Evolutionary conservation across 2,113 vertebrate genomes (phyloP), one percentile per base, ranked within the genome.

Genomic region (Syrrhaptes paradoxus): DNA sequence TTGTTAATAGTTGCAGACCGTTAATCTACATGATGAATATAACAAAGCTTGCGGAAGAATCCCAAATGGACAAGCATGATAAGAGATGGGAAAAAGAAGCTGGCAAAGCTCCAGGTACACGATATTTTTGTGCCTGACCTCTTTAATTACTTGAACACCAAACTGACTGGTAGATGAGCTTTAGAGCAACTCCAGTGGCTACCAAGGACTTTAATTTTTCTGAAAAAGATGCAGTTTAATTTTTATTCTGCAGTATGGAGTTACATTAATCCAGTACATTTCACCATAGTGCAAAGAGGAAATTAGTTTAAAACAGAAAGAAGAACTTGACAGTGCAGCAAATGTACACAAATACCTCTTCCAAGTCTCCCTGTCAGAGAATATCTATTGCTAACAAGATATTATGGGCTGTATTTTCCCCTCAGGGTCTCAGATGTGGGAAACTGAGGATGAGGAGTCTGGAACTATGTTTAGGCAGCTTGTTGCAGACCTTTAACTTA

Each of bases 21-120:
- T 93, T 97, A 96, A 95, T 95, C 97, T 96, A 94, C 95, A 95
- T 19, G 32, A 95, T 91, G 93, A 93, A 86, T 95, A 89, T 89
- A 97, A 96, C 90, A 96, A 95, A 96, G 94, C 93, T 66, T 66
- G 90, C 74, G 94, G 78, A 82, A 91, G 89, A 96, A 95, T 95
- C 94, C 95, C 94, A 94, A 96, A 96, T 72, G 96, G 87, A 94
- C 73, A 14, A 81, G 90, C 59, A 62, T 59, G 94, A 95, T 96
- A 95, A 97, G 87, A 96, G 92, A 94, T 72, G 85, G 92, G 79
- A 96, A 68, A 88, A 89, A 73, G 85, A 74, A 57, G 62, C 80
- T 97, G 95, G 94, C 95, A 95, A 80, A 84, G 71, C 84, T 95
- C 93, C 95, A 96, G 93, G 73, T 96, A 83, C 31, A 46, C 0